Percentiles rank a stretch among this genome's conserved stretches.
Conservation (phyloP, 2,797 vertebrate genomes). For the Rhynchotus rufescens region DNA sequence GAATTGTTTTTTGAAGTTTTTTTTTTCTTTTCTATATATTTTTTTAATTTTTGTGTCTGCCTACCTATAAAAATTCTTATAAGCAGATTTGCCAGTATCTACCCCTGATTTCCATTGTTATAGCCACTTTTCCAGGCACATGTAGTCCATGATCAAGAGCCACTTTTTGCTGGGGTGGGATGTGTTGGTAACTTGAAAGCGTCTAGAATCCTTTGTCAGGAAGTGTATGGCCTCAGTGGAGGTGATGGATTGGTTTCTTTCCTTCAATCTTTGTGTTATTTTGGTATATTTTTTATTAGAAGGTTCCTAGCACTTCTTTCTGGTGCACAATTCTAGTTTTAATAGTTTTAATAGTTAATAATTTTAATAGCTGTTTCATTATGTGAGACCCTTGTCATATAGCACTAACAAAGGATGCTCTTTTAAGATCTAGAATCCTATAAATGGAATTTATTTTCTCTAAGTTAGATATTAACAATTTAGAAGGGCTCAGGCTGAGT, state of each 20-base stretch:
- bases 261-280: not conserved
- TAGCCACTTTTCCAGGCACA: not conserved
- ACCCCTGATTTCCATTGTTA: fast-evolving
- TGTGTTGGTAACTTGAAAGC: not conserved
- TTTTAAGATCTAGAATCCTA: not conserved
- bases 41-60: not conserved
- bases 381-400: not conserved
- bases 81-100: not conserved
- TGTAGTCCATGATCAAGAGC: not conserved
- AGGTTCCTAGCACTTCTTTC: not conserved
- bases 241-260: not conserved
- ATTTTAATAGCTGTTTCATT: not conserved
- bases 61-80: not conserved
- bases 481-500: not conserved
- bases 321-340: not conserved
- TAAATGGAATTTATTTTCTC: not conserved
- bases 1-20: not conserved
- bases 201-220: not conserved
- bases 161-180: not conserved
- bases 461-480: not conserved
- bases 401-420: too few species aligned
- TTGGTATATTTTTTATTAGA: not conserved
- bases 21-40: not conserved
- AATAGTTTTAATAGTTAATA: not conserved
- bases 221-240: not conserved